Percentiles rank a stretch among this genome's conserved stretches.
phyloP scores from a whole-genome alignment of 30 jellyfish, hydroid and myxozoan species.

The Sanderia malayensis region DNA sequence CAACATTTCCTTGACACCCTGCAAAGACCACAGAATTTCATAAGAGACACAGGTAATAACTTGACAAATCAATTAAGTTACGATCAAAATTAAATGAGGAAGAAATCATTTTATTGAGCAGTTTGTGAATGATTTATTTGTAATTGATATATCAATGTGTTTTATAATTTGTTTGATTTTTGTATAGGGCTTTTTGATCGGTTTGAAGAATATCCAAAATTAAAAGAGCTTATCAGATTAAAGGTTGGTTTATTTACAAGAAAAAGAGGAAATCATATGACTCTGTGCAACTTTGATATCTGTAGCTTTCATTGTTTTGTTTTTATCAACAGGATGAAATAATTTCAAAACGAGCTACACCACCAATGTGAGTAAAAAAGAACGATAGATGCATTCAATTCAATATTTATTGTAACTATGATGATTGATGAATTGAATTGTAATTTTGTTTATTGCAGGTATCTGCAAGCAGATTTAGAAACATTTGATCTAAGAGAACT shows the following conservation, averaged over 20 bases:
- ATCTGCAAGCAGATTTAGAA: slow-evolving; percentile 87
- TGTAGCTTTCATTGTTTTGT: too few relatives aligned
- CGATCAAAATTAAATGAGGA: too few relatives aligned
- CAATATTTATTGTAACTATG: too few relatives aligned
- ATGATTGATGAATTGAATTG: too few relatives aligned
- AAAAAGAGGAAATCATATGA: slow-evolving; percentile 86
- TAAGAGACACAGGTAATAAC: slow-evolving; percentile 80
- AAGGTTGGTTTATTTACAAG: slow-evolving; percentile 38
- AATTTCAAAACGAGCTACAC: slow-evolving; percentile 80
- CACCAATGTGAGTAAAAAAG: slow-evolving; percentile 97
- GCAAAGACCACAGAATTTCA: slow-evolving; percentile 90
- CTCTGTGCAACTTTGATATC: too few relatives aligned
- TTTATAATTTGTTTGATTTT: too few relatives aligned
- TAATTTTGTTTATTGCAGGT: slow-evolving; percentile 55
- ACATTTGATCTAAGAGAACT: slow-evolving; percentile 75
- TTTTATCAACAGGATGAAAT: slow-evolving; percentile 71
- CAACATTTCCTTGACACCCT: slow-evolving; percentile 91
- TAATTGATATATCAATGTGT: too few relatives aligned
- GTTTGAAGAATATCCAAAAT: slow-evolving; percentile 88
- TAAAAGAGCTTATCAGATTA: slow-evolving; percentile 82
- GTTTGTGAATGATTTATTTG: too few relatives aligned
- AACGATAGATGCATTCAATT: too few relatives aligned
- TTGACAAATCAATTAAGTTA: too few relatives aligned
- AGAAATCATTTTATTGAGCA: too few relatives aligned
- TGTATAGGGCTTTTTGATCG: slow-evolving; percentile 65